Evolutionary conservation across 1,140 invertebrate species (phyloP), one percentile per base, ranked within the genome.

Genomic region (Aleiodes sp.): DNA sequence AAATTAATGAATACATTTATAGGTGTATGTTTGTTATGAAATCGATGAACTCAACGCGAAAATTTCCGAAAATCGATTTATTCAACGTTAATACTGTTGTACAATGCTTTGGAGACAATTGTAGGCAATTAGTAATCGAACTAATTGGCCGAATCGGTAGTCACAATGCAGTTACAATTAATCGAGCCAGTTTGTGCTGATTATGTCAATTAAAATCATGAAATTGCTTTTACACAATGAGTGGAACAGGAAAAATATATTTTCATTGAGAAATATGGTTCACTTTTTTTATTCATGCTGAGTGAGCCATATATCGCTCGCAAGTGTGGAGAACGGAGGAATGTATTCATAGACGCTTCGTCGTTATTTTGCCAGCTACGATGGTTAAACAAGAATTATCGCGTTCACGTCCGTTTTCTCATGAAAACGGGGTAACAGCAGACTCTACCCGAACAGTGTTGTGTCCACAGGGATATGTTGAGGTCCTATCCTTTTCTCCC

Each of bases 131-230:
- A 82, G 78, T 84, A 84, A 84, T 78, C 81, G 81, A 84, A 84
- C 84, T 84, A 84, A 84, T 84, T 84, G 83, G 79, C 80, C 81
- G 83, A 84, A 84, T 84, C 82, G 83, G 75, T 82, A 78, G 76
- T 76, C 76, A 75, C 78, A 71, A 74, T 76, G 78, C 76, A 80
- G 76, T 81, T 81, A 81, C 78, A 81, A 81, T 81, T 81, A 81
- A 81, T 81, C 78, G 78, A 68, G 7, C 24, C 31, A 4, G 43
- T 52, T 37, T 24, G 8, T 9, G 29, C 9, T 14, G 35, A 43
- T 64, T 64, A 64, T 64, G 21, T 9, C 46, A 16, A 52, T 52
- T 52, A 52, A 52, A 6, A 24, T 24, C 26, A 21, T 3, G 1
- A 46, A 52, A 52, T 52, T 52, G 46, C 46, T 8, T 24, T 24